Evolutionary conservation across 2,113 vertebrate species (phyloP).

Genomic region (Plectropomus leopardus): DNA sequence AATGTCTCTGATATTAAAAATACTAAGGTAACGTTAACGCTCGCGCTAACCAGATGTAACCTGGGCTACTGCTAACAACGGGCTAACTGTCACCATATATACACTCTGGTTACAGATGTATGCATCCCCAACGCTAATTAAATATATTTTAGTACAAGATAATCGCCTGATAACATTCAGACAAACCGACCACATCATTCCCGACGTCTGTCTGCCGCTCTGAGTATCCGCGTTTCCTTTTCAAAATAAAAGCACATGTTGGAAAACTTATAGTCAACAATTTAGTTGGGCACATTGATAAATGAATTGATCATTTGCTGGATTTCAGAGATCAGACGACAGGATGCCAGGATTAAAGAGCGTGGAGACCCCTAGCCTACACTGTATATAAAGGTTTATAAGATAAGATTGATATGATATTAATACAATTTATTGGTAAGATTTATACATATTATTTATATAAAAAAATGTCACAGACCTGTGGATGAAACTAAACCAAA

Average conservation of each 20-base stretch:
- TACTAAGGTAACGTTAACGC: neutral
- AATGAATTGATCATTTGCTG: too few species aligned
- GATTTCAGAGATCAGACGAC: too few species aligned
- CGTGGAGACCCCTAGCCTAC: too few species aligned
- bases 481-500: too few species aligned
- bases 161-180: neutral
- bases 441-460: too few species aligned
- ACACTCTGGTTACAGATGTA: neutral
- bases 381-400: too few species aligned
- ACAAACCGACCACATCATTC: neutral
- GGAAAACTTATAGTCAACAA: neutral
- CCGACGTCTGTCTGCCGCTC: neutral
- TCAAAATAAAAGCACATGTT: conserved; percentile 49
- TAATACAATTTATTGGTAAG: too few species aligned
- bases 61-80: neutral
- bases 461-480: too few species aligned
- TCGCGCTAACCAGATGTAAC: neutral
- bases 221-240: conserved; percentile 5
- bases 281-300: too few species aligned
- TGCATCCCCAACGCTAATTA: too few species aligned
- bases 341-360: too few species aligned
- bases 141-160: neutral
- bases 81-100: neutral
- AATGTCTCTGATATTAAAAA: neutral
- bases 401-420: too few species aligned